Evolutionary conservation across 2,888 invertebrate species (phyloP).

Genomic region (Sialis fuliginosa): DNA sequence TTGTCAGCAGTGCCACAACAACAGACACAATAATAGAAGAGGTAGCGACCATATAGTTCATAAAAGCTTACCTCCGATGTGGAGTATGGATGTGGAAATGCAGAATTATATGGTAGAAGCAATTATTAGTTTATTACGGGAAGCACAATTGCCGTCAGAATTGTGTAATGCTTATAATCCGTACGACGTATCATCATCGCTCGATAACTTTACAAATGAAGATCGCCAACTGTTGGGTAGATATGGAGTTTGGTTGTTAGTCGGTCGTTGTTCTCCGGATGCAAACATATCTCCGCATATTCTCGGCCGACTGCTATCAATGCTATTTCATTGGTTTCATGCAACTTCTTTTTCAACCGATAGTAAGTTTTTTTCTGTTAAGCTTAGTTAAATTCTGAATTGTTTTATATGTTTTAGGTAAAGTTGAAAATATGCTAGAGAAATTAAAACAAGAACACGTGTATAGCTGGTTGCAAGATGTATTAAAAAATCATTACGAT

Average conservation of each 20-base stretch:
- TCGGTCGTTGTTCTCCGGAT: constrained; percentile 75
- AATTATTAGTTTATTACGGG: constrained; percentile 78
- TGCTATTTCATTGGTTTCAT: constrained; percentile 99
- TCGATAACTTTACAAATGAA: constrained; percentile 59
- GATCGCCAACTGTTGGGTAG: constrained; percentile 79
- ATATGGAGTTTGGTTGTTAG: constrained; percentile 95
- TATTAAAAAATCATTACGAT: constrained; percentile 68
- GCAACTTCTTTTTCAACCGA: constrained; percentile 93
- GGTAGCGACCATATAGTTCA: constrained; percentile 86
- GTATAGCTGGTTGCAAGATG: constrained; percentile 76
- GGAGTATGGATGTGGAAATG: constrained; percentile 80
- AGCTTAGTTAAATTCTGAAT: neutral
- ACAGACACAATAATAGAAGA: constrained; percentile 70
- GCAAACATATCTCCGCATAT: constrained; percentile 60
- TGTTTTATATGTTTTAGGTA: constrained; percentile 27
- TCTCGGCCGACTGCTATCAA: constrained; percentile 80
- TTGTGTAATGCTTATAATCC: constrained; percentile 31
- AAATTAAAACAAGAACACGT: constrained; percentile 85
- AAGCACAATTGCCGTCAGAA: constrained; percentile 62
- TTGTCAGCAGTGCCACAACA: constrained; percentile 77
- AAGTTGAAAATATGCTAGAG: constrained; percentile 74
- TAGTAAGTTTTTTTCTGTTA: constrained; percentile 34
- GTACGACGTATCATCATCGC: constrained; percentile 18
- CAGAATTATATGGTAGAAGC: constrained; percentile 89
- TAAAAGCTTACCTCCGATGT: constrained; percentile 67